phyloP scores from a whole-genome alignment of 2,888 invertebrate genomes.

The Lasioglossum malachurum region DNA sequence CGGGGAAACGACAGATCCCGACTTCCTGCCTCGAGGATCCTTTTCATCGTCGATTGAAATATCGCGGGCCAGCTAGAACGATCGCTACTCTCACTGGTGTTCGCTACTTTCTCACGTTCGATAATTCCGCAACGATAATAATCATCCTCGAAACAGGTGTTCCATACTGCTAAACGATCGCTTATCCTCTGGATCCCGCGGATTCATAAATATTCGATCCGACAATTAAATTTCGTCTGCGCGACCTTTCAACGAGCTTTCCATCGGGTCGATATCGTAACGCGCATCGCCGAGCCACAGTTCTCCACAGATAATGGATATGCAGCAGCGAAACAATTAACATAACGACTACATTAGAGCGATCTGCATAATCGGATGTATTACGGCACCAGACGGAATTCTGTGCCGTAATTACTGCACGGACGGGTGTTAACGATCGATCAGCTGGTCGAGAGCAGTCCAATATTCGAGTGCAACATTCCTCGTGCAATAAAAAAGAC shows the following conservation, averaged over 20 bases:
- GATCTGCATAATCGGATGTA: background rate
- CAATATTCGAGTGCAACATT: background rate
- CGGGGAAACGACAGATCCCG: background rate
- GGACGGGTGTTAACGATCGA: background rate
- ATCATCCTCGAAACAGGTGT: background rate
- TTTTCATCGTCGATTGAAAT: background rate
- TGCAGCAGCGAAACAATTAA: background rate
- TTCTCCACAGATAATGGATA: background rate
- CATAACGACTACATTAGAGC: background rate
- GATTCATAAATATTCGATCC: background rate
- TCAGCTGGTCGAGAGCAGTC: background rate
- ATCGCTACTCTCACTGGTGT: conserved; percentile 15
- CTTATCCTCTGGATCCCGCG: conserved; percentile 4
- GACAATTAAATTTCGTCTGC: background rate
- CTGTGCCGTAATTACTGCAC: background rate
- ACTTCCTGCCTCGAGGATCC: background rate
- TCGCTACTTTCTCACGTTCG: conserved; percentile 23
- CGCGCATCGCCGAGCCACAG: background rate
- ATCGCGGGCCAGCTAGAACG: background rate
- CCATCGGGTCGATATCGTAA: background rate
- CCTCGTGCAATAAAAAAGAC: background rate
- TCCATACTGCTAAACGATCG: background rate
- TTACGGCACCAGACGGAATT: conserved; percentile 1
- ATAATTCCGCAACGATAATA: background rate
- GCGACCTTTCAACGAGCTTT: conserved; percentile 2